phyloP scores from a whole-genome alignment of 2,888 invertebrate genomes.

The Scotopteryx bipunctaria region DNA sequence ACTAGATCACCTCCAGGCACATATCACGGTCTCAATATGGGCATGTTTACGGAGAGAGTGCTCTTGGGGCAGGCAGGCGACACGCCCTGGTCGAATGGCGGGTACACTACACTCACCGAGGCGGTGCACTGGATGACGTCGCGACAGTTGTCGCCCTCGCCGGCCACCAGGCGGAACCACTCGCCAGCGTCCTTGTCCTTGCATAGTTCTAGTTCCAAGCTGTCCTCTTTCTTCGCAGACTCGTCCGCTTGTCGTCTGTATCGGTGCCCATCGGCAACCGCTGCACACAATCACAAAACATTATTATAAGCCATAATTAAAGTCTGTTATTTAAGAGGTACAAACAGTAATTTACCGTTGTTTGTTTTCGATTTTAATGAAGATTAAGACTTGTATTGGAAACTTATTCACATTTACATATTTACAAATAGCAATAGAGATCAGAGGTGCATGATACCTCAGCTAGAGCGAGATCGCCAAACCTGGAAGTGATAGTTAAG shows the following conservation, averaged over 20 bases:
- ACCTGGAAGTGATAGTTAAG: conserved; percentile 22
- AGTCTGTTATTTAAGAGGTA: no score
- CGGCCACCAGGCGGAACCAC: conserved; percentile 95
- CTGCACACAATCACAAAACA: conserved; percentile 49
- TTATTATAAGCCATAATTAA: conserved; percentile 30
- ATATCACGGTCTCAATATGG: conserved; percentile 26
- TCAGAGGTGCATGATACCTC: no score
- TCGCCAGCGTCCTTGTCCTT: conserved; percentile 97
- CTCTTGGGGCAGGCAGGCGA: neutral
- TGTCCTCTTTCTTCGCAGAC: conserved; percentile 90
- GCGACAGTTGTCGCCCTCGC: conserved; percentile 95
- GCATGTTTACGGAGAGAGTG: conserved; percentile 29
- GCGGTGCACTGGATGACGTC: conserved; percentile 98
- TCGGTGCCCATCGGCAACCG: conserved; percentile 79
- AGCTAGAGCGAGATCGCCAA: conserved; percentile 9
- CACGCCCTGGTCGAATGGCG: no score
- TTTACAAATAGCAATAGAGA: no score
- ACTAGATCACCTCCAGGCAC: conserved; percentile 22
- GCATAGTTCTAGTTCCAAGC: conserved; percentile 94
- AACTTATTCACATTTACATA: no score
- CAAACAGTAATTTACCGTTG: no score
- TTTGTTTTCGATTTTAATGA: no score
- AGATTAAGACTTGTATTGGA: no score
- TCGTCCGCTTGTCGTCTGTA: conserved; percentile 88
- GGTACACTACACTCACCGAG: conserved; percentile 92